A percentile compares a stretch with the other conserved stretches of the same genome.
phyloP scores from a whole-genome alignment of 2,113 vertebrate species.

The Loxodonta africana region DNA sequence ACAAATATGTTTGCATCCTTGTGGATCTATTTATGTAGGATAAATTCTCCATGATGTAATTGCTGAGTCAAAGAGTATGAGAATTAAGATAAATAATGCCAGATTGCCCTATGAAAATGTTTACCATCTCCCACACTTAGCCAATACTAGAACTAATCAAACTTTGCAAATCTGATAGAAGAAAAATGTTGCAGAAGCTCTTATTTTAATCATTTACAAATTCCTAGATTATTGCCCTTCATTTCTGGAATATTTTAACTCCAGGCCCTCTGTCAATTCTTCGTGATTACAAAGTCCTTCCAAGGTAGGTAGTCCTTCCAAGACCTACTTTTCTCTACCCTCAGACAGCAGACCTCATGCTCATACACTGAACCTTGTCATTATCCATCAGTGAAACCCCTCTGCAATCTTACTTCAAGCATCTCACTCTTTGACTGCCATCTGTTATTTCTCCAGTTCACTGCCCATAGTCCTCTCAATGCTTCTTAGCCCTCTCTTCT shows the following conservation, averaged over 20 bases:
- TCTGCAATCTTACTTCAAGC: not conserved
- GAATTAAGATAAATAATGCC: conserved; percentile 68
- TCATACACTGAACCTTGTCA: not conserved
- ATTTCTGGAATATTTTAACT: conserved; percentile 37
- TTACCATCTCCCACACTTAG: conserved; percentile 59
- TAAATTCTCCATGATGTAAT: conserved; percentile 33
- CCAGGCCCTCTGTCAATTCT: conserved; percentile 5
- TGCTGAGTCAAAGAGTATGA: conserved; percentile 42
- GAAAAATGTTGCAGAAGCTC: conserved; percentile 43
- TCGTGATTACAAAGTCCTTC: not conserved
- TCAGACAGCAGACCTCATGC: not conserved
- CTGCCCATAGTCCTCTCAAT: not conserved
- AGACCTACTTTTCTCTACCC: not conserved
- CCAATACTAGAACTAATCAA: conserved; percentile 59
- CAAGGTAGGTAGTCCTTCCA: not conserved
- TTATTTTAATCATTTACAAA: conserved; percentile 56
- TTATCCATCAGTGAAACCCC: not conserved
- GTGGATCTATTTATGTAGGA: conserved; percentile 39
- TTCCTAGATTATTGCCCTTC: not conserved
- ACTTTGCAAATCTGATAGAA: conserved; percentile 65
- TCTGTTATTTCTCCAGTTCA: not conserved
- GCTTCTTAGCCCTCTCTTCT: not conserved
- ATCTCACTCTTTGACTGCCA: not conserved
- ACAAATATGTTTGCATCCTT: conserved; percentile 47
- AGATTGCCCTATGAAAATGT: conserved; percentile 57